Conservation (phyloP, 2,113 vertebrate species). For the Leptocoma aspasia region DNA sequence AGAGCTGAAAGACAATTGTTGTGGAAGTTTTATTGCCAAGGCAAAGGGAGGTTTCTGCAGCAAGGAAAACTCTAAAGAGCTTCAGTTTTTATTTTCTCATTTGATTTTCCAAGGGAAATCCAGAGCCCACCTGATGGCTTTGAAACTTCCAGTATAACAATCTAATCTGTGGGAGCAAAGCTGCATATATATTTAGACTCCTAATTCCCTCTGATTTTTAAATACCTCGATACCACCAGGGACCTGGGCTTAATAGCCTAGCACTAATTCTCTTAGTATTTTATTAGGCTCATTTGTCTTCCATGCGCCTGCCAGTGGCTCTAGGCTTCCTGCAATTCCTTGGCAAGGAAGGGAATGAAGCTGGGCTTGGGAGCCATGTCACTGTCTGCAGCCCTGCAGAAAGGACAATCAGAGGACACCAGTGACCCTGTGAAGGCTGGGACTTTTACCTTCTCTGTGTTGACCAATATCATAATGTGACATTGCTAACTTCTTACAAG, state of each 20-base stretch:
- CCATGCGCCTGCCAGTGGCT: neutral
- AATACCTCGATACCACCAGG: neutral
- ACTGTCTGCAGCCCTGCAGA: neutral
- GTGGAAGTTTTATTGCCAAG: neutral
- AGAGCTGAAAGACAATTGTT: neutral
- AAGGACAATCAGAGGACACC: neutral
- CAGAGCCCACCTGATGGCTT: neutral
- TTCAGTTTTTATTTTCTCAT: neutral
- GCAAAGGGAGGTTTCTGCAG: neutral
- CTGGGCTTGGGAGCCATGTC: neutral
- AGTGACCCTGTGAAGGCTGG: neutral
- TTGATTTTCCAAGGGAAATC: neutral
- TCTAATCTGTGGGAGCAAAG: neutral
- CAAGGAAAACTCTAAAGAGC: neutral
- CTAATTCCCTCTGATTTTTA: constrained; percentile 24
- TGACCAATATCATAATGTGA: fast-evolving
- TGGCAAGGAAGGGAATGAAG: neutral
- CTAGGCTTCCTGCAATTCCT: neutral
- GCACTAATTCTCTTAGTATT: constrained; percentile 19
- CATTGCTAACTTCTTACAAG: neutral
- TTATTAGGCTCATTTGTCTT: constrained; percentile 30
- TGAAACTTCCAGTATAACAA: neutral
- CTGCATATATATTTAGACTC: neutral
- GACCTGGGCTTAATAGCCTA: neutral
- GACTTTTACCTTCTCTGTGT: neutral